phyloP scores from a whole-genome alignment of 2,113 vertebrate genomes.

The Microtus montanus region DNA sequence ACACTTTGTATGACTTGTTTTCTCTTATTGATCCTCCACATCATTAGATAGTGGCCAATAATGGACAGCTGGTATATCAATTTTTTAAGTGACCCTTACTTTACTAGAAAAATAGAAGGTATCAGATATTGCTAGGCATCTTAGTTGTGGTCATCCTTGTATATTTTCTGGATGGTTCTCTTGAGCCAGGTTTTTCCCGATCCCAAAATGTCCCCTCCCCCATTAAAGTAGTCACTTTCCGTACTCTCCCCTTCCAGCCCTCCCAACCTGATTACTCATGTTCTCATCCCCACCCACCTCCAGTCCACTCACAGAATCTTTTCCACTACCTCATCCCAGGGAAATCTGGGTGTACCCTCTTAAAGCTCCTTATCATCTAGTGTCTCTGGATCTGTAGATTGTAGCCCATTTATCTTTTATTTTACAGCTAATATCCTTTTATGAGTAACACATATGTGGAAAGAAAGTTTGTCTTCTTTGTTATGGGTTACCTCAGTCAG shows the following conservation, averaged over 20 bases:
- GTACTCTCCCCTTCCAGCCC: no score
- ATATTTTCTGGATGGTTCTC: no score
- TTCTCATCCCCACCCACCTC: no score
- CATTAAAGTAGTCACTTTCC: neutral
- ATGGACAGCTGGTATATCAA: neutral
- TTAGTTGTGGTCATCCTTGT: no score
- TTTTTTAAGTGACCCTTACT: neutral
- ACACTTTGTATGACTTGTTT: neutral
- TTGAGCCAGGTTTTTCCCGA: neutral
- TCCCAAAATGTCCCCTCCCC: neutral
- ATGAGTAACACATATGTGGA: neutral
- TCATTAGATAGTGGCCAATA: neutral
- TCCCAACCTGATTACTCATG: neutral
- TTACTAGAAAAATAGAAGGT: neutral
- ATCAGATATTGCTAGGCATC: neutral
- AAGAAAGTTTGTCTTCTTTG: neutral
- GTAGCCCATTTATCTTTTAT: neutral
- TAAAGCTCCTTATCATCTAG: neutral
- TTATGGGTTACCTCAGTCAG: neutral
- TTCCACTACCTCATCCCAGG: no score
- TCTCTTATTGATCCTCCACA: neutral
- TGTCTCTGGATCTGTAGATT: neutral
- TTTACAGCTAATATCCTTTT: neutral
- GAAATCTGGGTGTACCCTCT: neutral
- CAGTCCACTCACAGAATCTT: no score